These are phyloP conservation scores for Pegoplata infirma DNA, from an alignment of 2,888 invertebrate genomes.

Conservation along the genomic window DNA sequence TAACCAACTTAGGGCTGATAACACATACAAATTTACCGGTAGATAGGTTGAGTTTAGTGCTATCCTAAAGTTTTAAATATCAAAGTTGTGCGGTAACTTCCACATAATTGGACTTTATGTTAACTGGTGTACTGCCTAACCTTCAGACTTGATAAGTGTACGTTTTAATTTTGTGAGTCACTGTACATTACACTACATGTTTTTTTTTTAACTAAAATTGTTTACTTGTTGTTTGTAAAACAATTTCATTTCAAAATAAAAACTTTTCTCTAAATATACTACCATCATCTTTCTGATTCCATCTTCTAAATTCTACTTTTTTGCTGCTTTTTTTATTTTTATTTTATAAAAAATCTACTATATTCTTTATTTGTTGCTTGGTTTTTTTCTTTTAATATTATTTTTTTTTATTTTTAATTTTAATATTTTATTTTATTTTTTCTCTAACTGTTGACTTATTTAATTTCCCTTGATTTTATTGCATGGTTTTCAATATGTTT, in stretches of 20 bases:
- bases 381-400: conserved; percentile 41
- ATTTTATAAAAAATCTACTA: conserved; percentile 62
- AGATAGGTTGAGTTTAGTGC: too few relatives aligned
- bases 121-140: too few relatives aligned
- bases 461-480: conserved; percentile 64
- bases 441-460: conserved; percentile 55
- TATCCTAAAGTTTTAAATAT: too few relatives aligned
- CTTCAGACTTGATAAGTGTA: too few relatives aligned
- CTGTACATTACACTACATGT: not conserved
- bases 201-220: not conserved
- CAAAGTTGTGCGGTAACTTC: too few relatives aligned
- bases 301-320: conserved; percentile 46
- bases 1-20: too few relatives aligned
- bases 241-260: conserved; percentile 50
- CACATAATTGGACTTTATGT: too few relatives aligned
- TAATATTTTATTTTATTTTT: conserved; percentile 46
- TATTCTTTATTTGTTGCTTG: conserved; percentile 47
- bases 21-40: too few relatives aligned
- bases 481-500: conserved; percentile 63
- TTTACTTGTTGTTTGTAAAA: not conserved
- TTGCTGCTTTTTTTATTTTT: conserved; percentile 32
- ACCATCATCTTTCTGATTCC: conserved; percentile 4
- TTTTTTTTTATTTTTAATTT: conserved; percentile 45
- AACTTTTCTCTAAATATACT: conserved; percentile 58
- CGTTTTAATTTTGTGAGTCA: not conserved